Percentiles rank a stretch among this genome's conserved stretches.
Conservation (phyloP, 1,140 invertebrate genomes). For the Calephelis nemesis region DNA sequence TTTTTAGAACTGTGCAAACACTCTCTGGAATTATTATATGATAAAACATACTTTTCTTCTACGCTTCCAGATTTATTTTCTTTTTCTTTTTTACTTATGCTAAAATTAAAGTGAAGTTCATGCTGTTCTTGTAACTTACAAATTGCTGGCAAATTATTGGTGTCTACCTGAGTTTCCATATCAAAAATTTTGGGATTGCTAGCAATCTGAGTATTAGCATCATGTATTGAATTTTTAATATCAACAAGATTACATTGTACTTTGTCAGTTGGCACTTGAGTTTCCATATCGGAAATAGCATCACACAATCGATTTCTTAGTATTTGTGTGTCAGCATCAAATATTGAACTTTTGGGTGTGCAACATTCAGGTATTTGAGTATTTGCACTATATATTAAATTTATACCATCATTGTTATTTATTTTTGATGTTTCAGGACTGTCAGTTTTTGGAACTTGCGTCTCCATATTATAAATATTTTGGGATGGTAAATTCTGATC, state of each 20-base stretch:
- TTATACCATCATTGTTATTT: constrained; percentile 39
- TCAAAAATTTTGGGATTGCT: constrained; percentile 34
- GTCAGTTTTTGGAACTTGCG: constrained; percentile 41
- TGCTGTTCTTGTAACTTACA: constrained; percentile 44
- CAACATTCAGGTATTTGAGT: constrained; percentile 48
- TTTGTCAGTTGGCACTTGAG: constrained; percentile 32
- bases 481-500: constrained; percentile 17
- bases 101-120: constrained; percentile 46
- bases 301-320: neutral
- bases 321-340: neutral
- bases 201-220: constrained; percentile 40
- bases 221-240: constrained; percentile 19
- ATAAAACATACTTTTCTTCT: constrained; percentile 33
- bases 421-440: constrained; percentile 44
- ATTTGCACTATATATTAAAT: constrained; percentile 41
- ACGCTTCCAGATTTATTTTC: constrained; percentile 51
- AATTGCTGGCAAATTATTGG: constrained; percentile 42
- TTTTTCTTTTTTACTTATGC: constrained; percentile 47
- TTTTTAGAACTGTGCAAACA: neutral
- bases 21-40: neutral
- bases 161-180: constrained; percentile 45
- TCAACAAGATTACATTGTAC: neutral
- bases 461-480: constrained; percentile 43
- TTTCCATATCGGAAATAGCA: constrained; percentile 37
- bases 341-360: neutral